phyloP scores from a whole-genome alignment of 2,113 vertebrate genomes.

The Machaerirhynchus nigripectus region DNA sequence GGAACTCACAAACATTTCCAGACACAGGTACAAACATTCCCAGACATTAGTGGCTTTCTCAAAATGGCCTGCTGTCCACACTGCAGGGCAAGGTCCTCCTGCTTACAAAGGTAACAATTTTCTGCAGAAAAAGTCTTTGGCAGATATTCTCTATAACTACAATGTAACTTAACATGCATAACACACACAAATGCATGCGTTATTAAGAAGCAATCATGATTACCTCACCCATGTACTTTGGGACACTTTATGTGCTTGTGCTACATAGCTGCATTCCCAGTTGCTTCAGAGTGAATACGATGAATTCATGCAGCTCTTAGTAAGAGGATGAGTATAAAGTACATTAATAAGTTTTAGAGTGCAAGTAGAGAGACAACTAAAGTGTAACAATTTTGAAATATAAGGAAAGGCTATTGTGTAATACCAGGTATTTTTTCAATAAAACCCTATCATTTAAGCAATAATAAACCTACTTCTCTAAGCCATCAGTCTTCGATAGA shows the following conservation, averaged over 20 bases:
- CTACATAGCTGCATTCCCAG: not conserved
- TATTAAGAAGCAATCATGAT: not conserved
- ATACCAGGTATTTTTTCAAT: not conserved
- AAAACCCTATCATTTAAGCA: not conserved
- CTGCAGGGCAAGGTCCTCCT: not conserved
- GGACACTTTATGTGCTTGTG: not conserved
- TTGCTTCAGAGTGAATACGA: not conserved
- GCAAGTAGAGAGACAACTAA: not conserved
- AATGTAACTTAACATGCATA: not conserved
- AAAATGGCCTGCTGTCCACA: not conserved
- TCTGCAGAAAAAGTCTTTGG: not conserved
- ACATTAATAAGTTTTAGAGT: not conserved
- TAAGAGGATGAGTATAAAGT: not conserved
- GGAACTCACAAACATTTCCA: not conserved
- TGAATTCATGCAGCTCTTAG: not conserved
- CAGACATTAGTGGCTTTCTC: not conserved
- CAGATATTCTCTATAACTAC: not conserved
- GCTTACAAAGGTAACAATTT: not conserved
- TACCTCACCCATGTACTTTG: fast-evolving
- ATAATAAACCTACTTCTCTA: not conserved
- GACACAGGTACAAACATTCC: not conserved
- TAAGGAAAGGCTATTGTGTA: not conserved
- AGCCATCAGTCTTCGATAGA: fast-evolving
- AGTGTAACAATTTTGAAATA: not conserved
- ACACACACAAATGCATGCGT: not conserved